Evolutionary conservation across 2,888 invertebrate species (phyloP), one percentile per base, ranked within the genome.

Genomic region (Syrphus vitripennis): DNA sequence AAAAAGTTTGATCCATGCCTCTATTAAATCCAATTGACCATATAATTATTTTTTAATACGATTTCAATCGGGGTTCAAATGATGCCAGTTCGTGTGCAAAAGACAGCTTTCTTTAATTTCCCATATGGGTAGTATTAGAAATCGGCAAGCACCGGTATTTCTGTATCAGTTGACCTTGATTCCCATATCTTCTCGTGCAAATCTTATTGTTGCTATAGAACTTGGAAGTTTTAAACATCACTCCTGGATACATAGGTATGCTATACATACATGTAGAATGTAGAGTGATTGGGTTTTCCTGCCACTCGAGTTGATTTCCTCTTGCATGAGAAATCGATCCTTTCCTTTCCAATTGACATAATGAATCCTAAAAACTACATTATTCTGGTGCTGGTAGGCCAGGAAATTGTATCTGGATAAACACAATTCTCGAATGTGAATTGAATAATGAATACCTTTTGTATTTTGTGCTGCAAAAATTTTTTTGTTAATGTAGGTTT

Each of bases 361-460:
- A 75, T 65, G 71, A 76, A 80, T 80, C 76, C 75, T 55, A 80
- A 76, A 75, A 80, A 84, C 57, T 71, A 59, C 71, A 72, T 76
- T 71, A 67, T 67, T 19, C 59, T 67, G 61, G 50, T 74, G 26
- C 6, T 14, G 26, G 26, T 1, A 55, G 55, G 19, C 40, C 40
- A 80, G 65, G 80, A 84, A 76, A 76, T 84, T 71, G 65, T 71
- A 79, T 83, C 63, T 74, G 55, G 40, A n/a, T 57, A 67, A n/a
- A 31, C 50, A 19, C 48, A 57, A 34, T 55, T 55, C 65, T 63
- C 37, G 45, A 70, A 34, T 76, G 70, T 63, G 21, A 29, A 55
- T 40, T 45, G 21, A 21, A 19, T 61, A 55, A 29, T 45, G 21
- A 21, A 19, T 61, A 16, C 19, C 57, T 34, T 19, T 57, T 57